phyloP scores from a whole-genome alignment of 2,888 invertebrate species.

The Mythimna vitellina region DNA sequence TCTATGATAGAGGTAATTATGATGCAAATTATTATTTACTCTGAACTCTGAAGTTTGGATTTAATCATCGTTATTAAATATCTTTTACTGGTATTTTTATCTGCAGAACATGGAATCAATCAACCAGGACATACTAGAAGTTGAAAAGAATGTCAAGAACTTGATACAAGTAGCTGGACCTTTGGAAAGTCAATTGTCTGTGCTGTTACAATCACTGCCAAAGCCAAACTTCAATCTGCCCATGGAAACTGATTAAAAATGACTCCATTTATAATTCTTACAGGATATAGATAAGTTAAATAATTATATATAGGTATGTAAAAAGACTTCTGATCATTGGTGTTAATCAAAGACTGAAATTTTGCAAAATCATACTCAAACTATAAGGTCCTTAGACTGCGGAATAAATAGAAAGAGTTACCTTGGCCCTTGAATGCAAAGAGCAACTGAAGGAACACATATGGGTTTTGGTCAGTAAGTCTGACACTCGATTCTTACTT shows the following conservation, averaged over 20 bases:
- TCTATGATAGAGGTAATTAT: constrained; percentile 80
- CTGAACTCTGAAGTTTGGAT: neutral
- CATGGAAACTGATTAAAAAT: constrained; percentile 80
- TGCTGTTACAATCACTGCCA: constrained; percentile 80
- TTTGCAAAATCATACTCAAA: neutral
- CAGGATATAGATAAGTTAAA: neutral
- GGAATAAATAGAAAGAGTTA: too few relatives aligned
- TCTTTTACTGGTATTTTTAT: constrained; percentile 19
- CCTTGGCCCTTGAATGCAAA: too few relatives aligned
- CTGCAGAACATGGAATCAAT: constrained; percentile 85
- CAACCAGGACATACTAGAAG: constrained; percentile 82
- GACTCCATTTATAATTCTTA: too few relatives aligned
- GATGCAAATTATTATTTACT: neutral
- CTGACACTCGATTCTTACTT: too few relatives aligned
- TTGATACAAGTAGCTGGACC: constrained; percentile 80
- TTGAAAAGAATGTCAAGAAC: constrained; percentile 83
- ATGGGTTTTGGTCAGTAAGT: too few relatives aligned
- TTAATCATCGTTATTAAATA: neutral
- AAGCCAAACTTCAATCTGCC: constrained; percentile 73
- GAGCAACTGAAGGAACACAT: too few relatives aligned
- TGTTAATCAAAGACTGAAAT: neutral
- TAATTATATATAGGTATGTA: neutral
- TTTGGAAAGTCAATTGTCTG: constrained; percentile 80
- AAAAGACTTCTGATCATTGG: neutral
- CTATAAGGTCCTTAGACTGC: neutral